phyloP scores from a whole-genome alignment of 2,888 invertebrate genomes.

The Eristalis tenax region DNA sequence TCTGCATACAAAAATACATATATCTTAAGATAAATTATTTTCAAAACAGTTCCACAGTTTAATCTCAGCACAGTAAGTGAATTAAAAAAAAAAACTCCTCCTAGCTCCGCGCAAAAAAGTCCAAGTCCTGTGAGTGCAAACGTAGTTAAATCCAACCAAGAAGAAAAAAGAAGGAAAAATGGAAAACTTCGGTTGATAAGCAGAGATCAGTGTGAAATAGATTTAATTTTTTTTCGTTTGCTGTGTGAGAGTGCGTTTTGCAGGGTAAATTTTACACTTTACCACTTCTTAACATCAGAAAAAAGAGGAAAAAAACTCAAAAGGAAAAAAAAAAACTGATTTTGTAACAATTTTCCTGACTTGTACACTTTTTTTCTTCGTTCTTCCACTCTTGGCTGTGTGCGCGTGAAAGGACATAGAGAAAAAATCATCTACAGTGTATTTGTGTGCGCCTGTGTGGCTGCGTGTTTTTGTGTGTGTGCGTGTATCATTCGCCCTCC shows the following conservation, averaged over 20 bases:
- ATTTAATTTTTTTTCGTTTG: neutral
- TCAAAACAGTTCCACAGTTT: conserved; percentile 37
- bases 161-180: conserved; percentile 43
- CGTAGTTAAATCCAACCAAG: conserved; percentile 14
- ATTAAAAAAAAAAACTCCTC: neutral
- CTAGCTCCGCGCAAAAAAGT: conserved; percentile 51
- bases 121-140: conserved; percentile 74
- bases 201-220: conserved; percentile 34
- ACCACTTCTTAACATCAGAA: conserved; percentile 35
- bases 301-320: conserved; percentile 43
- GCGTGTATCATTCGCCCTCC: neutral
- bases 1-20: conserved; percentile 39
- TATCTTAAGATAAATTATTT: neutral
- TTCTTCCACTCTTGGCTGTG: conserved; percentile 15
- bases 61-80: conserved; percentile 57
- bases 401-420: conserved; percentile 53
- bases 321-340: conserved; percentile 37
- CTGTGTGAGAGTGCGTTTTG: conserved; percentile 49
- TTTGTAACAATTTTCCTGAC: conserved; percentile 66
- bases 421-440: conserved; percentile 34
- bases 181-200: conserved; percentile 73
- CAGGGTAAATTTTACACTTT: conserved; percentile 49
- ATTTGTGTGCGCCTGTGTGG: conserved; percentile 22
- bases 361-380: conserved; percentile 41
- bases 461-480: neutral